Conservation (phyloP, 2,113 vertebrate genomes). For the Sinocyclocheilus maitianheensis region DNA sequence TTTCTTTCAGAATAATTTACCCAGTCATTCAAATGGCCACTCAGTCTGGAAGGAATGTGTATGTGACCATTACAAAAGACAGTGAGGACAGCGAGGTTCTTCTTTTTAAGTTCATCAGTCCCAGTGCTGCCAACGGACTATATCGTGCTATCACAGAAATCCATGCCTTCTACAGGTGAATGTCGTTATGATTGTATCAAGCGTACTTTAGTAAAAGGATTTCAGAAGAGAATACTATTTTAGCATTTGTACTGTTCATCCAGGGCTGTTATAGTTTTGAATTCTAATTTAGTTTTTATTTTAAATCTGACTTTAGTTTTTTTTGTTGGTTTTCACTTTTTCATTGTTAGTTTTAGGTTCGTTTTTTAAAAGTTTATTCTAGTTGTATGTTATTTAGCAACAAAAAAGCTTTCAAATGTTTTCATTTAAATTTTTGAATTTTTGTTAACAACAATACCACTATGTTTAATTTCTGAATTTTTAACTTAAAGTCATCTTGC, state of each 20-base stretch:
- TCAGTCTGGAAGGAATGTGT: conserved; percentile 87
- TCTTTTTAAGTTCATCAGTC: conserved; percentile 85
- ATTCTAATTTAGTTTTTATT: not conserved
- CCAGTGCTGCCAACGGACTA: conserved; percentile 83
- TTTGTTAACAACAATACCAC: not conserved
- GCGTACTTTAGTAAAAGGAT: not conserved
- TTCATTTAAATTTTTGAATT: not conserved
- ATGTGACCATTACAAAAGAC: conserved; percentile 84
- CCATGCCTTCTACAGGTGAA: conserved; percentile 85
- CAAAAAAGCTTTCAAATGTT: not conserved
- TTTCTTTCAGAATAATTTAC: conserved; percentile 76
- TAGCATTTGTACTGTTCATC: too few species aligned
- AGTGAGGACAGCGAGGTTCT: conserved; percentile 81
- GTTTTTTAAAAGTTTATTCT: not conserved
- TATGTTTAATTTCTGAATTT: not conserved
- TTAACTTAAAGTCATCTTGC: not conserved
- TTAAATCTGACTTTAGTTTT: not conserved
- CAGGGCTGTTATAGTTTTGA: not conserved
- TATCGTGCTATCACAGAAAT: conserved; percentile 87
- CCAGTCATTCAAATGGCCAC: conserved; percentile 87
- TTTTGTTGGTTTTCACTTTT: not conserved
- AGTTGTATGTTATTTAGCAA: not conserved
- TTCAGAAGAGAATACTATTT: not conserved
- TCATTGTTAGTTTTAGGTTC: too few species aligned
- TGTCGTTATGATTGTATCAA: not conserved